Base-by-base conservation (phyloP, 92 coral and sea anemone species). In the Siderastrea siderea region DNA sequence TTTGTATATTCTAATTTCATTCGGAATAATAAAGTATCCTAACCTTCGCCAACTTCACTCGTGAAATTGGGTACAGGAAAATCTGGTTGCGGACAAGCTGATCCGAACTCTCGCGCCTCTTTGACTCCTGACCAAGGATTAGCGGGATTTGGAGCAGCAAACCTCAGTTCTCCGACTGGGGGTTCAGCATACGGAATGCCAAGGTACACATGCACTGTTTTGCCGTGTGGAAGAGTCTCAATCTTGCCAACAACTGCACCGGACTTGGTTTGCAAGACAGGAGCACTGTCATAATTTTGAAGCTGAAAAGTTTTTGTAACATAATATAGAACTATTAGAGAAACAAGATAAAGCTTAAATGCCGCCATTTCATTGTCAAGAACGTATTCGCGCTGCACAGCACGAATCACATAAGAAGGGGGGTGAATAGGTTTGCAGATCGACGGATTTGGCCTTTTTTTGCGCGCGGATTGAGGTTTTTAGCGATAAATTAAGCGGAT, bases 181-280 rank as follows among this genome's bases (percentile, higher is more conserved):
- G 85, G 76, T 54, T 81, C 67, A 3, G 85, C 85, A 38, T 67
- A 81, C 15, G 77, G 85, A 51, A 81, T 81, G 51, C 85, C 85
- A 81, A 81, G 85, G 16, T 68, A 81, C 3, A 1, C 17, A 14
- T 10, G 47, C 26, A 67, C 85, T 6, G 67, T 19, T 45, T 81
- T 81, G 14, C 85, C 85, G 1, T 26, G 75, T 16, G 77, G 53
- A 52, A 81, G 75, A 2, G 64, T 55, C 15, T 51, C 85, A 1
- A 81, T 52, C 67, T 81, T 81, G 77, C 85, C 85, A 52, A 52
- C 65, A 53, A 81, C 51, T 4, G 71, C 45, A 48, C 85, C 85
- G 7, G 75, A 53, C 8, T 52, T 6, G 53, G 67, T 68, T 44
- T 53, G 26, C 8, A 81, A 76, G 4, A 16, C 19, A 12, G 76